phyloP scores from a whole-genome alignment of 30 jellyfish, hydroid and myxozoan genomes.

The Clytia hemisphaerica region DNA sequence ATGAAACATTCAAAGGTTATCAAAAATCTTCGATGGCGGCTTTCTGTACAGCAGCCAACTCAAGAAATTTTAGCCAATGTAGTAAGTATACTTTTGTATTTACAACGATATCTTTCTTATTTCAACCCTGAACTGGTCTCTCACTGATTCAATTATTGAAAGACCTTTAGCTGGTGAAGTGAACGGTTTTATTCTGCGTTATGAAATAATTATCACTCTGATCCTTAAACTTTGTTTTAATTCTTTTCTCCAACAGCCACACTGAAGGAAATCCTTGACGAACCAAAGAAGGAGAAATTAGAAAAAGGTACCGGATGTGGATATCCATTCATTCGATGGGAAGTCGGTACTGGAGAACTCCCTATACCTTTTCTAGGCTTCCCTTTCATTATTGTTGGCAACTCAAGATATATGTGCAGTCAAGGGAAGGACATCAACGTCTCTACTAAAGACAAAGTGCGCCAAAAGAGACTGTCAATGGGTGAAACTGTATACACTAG shows the following conservation, averaged over 20 bases:
- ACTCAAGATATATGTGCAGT: slow-evolving; percentile 11
- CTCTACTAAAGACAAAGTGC: not conserved
- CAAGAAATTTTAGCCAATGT: slow-evolving; percentile 13
- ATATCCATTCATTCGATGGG: slow-evolving; percentile 33
- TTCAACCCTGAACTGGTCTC: too few relatives aligned
- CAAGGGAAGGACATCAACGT: slow-evolving; percentile 29
- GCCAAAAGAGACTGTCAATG: not conserved
- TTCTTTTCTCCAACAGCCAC: too few relatives aligned
- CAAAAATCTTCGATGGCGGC: slow-evolving; percentile 6
- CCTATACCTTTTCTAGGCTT: slow-evolving; percentile 24
- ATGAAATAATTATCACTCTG: too few relatives aligned
- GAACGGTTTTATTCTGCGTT: too few relatives aligned
- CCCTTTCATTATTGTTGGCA: slow-evolving; percentile 23
- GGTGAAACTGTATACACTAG: slow-evolving; percentile 5
- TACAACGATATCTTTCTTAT: too few relatives aligned
- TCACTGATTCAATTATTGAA: too few relatives aligned
- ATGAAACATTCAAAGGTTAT: slow-evolving; percentile 2
- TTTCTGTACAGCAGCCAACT: slow-evolving; percentile 2
- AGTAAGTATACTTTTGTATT: too few relatives aligned
- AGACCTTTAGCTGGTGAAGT: too few relatives aligned
- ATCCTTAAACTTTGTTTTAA: too few relatives aligned
- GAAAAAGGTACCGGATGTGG: slow-evolving; percentile 5
- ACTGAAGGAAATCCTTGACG: slow-evolving; percentile 1
- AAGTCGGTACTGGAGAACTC: not conserved
- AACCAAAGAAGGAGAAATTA: too few relatives aligned